Conservation (phyloP, 2,888 invertebrate species). For the Amblyjoppa fuscipennis region DNA sequence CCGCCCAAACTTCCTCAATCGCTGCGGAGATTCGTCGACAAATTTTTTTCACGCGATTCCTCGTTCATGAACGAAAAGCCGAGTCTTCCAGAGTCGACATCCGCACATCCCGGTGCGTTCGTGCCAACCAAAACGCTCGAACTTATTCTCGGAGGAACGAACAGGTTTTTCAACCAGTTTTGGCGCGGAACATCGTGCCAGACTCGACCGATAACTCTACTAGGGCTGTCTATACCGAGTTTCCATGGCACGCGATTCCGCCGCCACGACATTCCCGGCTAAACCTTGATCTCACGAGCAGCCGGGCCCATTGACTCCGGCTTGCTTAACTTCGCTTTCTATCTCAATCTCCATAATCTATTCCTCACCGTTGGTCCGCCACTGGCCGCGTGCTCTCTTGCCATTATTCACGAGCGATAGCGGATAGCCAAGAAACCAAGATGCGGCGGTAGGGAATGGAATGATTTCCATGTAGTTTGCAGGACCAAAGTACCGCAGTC, state of each 20-base stretch:
- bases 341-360: neutral
- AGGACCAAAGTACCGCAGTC: constrained; percentile 6
- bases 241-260: neutral
- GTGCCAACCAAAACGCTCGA: neutral
- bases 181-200: neutral
- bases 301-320: neutral
- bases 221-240: neutral
- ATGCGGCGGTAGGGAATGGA: neutral
- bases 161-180: constrained; percentile 4
- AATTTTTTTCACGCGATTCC: neutral
- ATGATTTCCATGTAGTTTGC: neutral
- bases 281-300: neutral
- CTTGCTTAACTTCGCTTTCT: constrained; percentile 2
- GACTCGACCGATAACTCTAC: constrained; percentile 9
- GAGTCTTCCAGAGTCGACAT: neutral
- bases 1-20: neutral
- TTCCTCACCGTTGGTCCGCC: neutral
- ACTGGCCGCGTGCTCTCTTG: too few relatives aligned
- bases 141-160: constrained; percentile 1
- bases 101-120: too few relatives aligned
- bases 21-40: neutral
- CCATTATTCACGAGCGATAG: too few relatives aligned
- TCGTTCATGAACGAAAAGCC: neutral
- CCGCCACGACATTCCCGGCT: neutral
- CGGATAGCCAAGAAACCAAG: too few relatives aligned